phyloP scores from a whole-genome alignment of 2,888 invertebrate genomes.

The Scaeva pyrastri region DNA sequence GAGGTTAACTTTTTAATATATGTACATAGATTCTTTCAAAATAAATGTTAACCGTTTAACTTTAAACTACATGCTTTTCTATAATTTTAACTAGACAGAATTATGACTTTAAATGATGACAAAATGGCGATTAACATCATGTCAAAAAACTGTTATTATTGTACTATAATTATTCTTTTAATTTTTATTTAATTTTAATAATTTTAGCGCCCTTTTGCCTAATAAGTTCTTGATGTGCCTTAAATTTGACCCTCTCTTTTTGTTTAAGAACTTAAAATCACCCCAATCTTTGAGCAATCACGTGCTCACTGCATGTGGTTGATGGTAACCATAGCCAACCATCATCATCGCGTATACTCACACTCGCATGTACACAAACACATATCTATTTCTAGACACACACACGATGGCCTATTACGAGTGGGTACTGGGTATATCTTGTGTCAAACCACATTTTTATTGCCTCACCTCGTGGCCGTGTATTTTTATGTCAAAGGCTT shows the following conservation, averaged over 20 bases:
- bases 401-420: conserved; percentile 6
- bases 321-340: not conserved
- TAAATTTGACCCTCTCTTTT: not conserved
- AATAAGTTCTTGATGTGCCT: not conserved
- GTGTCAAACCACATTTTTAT: conserved; percentile 7
- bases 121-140: no score
- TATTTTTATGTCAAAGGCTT: not conserved
- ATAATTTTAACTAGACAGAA: no score
- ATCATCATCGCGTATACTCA: not conserved
- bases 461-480: conserved; percentile 26
- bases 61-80: no score
- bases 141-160: no score
- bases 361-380: not conserved
- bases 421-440: no score
- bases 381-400: no score
- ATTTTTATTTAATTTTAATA: not conserved
- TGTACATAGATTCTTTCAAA: no score
- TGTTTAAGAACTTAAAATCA: conserved; percentile 9
- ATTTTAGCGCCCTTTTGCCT: not conserved
- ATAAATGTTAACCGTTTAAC: no score
- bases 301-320: conserved; percentile 23
- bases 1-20: no score
- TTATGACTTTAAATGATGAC: no score
- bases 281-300: conserved; percentile 13
- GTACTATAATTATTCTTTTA: no score